These are phyloP conservation scores for Bufotes viridis DNA, from an alignment of 2,797 vertebrate genomes.

Conservation along the genomic window DNA sequence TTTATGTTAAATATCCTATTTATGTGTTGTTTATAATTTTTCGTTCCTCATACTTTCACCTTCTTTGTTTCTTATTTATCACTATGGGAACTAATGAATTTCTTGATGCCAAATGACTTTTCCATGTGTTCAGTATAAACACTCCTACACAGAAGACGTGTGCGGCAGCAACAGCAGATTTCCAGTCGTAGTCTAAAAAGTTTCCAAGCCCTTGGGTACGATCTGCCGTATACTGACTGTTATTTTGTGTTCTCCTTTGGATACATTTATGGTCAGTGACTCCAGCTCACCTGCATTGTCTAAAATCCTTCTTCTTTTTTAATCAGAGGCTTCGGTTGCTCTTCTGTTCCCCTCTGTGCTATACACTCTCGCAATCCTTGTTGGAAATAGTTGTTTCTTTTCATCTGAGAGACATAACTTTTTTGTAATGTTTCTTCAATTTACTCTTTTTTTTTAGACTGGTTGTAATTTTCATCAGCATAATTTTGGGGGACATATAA, in stretches of 20 bases:
- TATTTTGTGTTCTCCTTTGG: neutral
- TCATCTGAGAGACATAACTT: too few relatives aligned
- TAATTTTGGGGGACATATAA: too few relatives aligned
- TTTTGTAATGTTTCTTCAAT: too few relatives aligned
- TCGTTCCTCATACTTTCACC: neutral
- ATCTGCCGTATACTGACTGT: neutral
- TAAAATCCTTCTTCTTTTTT: neutral
- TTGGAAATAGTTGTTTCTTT: too few relatives aligned
- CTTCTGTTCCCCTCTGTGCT: neutral
- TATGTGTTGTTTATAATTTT: neutral
- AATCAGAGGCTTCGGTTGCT: too few relatives aligned
- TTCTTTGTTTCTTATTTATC: conserved; percentile 24
- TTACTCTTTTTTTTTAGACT: too few relatives aligned
- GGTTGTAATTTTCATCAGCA: too few relatives aligned
- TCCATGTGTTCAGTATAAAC: conserved; percentile 43
- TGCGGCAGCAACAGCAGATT: neutral
- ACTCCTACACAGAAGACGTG: conserved; percentile 41
- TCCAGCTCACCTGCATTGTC: neutral
- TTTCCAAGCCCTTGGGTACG: neutral
- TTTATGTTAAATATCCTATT: neutral
- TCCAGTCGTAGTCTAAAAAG: neutral
- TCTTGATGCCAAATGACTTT: conserved; percentile 35
- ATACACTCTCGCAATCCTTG: neutral
- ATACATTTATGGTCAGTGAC: neutral
- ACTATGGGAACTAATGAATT: conserved; percentile 35